Percentiles rank a stretch among this genome's conserved stretches.
These are phyloP conservation scores for Pteronotus mesoamericanus DNA, from an alignment of 2,797 vertebrate species.

Conservation along the genomic window DNA sequence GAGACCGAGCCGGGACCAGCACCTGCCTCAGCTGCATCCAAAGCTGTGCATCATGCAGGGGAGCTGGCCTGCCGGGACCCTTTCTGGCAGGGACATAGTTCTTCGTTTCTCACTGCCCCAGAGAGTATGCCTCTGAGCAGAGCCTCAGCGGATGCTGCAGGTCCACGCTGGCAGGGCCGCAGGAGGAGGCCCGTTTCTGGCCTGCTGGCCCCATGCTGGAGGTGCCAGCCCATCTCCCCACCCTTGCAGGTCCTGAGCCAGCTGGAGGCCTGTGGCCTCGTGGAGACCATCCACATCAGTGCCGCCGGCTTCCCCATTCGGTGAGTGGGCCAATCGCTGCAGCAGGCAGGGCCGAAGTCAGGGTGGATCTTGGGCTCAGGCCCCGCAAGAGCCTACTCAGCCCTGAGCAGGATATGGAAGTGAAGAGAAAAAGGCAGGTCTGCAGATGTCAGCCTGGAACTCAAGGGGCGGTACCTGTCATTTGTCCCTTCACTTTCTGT, in stretches of 20 bases:
- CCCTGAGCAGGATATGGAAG: not conserved
- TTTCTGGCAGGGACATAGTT: not conserved
- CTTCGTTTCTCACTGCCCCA: not conserved
- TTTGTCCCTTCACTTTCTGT: not conserved
- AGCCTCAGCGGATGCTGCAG: not conserved
- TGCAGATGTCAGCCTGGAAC: not conserved
- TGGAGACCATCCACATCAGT: constrained; percentile 96
- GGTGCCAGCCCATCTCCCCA: not conserved
- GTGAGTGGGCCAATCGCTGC: constrained; percentile 75
- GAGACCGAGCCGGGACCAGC: not conserved
- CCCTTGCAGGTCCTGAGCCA: constrained; percentile 90
- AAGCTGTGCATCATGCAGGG: not conserved
- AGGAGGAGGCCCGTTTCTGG: not conserved
- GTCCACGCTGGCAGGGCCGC: not conserved
- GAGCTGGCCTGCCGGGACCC: not conserved
- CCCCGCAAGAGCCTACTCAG: not conserved
- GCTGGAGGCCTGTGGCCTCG: constrained; percentile 96
- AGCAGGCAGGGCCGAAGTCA: not conserved
- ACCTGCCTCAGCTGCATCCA: not conserved
- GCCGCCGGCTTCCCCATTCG: constrained; percentile 96
- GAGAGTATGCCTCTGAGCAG: not conserved
- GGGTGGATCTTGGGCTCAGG: not conserved
- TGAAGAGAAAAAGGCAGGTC: not conserved
- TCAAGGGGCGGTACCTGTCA: not conserved
- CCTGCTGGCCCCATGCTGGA: not conserved